These are phyloP conservation scores for Drosophila suboccidentalis DNA, from an alignment of 2,888 invertebrate species.

Conservation along the genomic window DNA sequence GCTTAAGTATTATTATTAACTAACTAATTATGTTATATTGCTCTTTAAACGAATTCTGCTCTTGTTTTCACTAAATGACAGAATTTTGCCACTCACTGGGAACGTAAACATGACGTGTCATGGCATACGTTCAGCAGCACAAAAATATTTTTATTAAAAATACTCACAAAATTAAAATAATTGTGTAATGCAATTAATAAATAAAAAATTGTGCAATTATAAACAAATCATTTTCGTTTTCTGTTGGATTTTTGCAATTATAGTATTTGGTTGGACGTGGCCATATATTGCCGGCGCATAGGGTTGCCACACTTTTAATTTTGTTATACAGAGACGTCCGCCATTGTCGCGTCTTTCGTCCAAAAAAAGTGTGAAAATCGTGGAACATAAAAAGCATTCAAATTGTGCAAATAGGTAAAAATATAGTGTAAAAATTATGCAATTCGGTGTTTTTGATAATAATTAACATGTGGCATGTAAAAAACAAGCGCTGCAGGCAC, in stretches of 20 bases:
- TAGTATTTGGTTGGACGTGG: conserved; percentile 45
- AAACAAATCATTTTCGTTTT: neutral
- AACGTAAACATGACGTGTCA: conserved; percentile 75
- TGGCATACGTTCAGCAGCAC: conserved; percentile 61
- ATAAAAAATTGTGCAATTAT: neutral
- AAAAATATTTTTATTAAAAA: conserved; percentile 8
- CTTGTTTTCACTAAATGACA: conserved; percentile 79
- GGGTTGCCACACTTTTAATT: conserved; percentile 58
- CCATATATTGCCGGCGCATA: conserved; percentile 55
- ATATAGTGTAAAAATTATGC: conserved; percentile 41
- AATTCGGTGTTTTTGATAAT: conserved; percentile 5
- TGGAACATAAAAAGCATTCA: conserved; percentile 53
- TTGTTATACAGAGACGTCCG: conserved; percentile 79
- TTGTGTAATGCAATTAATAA: neutral
- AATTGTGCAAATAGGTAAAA: conserved; percentile 76
- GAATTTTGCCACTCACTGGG: conserved; percentile 63
- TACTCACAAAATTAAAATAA: neutral
- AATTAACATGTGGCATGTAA: neutral
- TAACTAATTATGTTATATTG: conserved; percentile 65
- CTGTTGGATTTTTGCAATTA: neutral
- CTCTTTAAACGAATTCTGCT: conserved; percentile 56
- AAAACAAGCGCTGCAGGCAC: neutral
- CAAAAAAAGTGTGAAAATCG: conserved; percentile 71
- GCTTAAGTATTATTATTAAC: conserved; percentile 56
- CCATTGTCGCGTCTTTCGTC: conserved; percentile 84